Evolutionary conservation across 2,113 vertebrate genomes (phyloP).

Genomic region (Lagopus leucura): DNA sequence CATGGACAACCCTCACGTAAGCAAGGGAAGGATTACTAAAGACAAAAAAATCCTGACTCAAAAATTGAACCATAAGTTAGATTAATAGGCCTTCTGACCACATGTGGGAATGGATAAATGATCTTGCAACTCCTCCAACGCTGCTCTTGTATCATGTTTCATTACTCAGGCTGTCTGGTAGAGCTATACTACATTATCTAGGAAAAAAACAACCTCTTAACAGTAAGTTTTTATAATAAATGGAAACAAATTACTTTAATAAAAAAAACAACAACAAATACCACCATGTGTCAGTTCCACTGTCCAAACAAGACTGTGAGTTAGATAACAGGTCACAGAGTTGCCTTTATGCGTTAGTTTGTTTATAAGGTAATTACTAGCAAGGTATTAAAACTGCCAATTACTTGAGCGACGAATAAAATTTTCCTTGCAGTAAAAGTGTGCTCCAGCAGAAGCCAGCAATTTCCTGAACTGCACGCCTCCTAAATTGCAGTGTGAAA

Average conservation of each 20-base stretch:
- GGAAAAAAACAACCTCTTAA: background rate
- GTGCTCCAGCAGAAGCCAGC: slow-evolving; percentile 87
- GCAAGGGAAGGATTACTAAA: background rate
- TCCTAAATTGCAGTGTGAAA: slow-evolving; percentile 94
- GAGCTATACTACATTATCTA: background rate
- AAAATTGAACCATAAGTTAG: slow-evolving; percentile 58
- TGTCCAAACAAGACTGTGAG: slow-evolving; percentile 62
- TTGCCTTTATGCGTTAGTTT: slow-evolving; percentile 84
- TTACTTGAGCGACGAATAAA: slow-evolving; percentile 92
- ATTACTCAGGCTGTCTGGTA: slow-evolving; percentile 48
- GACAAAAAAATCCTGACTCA: slow-evolving; percentile 38
- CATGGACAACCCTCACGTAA: background rate
- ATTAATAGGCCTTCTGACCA: slow-evolving; percentile 60
- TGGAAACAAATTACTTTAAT: slow-evolving; percentile 59
- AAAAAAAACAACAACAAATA: slow-evolving; percentile 34
- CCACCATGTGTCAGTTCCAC: slow-evolving; percentile 39
- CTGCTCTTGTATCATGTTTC: slow-evolving; percentile 53
- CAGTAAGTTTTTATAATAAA: slow-evolving; percentile 60
- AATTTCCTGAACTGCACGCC: slow-evolving; percentile 96
- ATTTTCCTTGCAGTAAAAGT: slow-evolving; percentile 93
- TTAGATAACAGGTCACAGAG: slow-evolving; percentile 77
- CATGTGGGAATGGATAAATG: slow-evolving; percentile 28
- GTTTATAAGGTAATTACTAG: slow-evolving; percentile 97
- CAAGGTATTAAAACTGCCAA: slow-evolving; percentile 96
- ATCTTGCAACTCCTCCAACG: background rate